Conservation (phyloP, 2,113 vertebrate species). For the Bothrops jararaca region DNA sequence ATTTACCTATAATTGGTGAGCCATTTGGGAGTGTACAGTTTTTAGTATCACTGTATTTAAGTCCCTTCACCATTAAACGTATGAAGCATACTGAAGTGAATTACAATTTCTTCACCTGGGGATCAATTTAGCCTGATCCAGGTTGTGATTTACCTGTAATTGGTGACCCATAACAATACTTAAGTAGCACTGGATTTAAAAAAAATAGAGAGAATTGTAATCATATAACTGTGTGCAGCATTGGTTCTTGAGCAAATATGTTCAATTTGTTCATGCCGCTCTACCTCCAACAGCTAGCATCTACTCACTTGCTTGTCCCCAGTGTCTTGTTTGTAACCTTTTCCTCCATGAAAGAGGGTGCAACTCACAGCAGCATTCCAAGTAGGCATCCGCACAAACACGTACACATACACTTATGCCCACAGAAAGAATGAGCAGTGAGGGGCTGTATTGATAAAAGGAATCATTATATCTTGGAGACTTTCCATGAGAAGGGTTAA, state of each 20-base stretch:
- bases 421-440: background rate
- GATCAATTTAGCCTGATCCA: background rate
- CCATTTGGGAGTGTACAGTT: background rate
- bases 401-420: background rate
- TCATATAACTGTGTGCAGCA: background rate
- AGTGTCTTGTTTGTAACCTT: background rate
- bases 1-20: background rate
- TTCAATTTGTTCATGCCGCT: background rate
- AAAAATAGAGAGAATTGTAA: background rate
- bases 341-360: background rate
- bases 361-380: background rate
- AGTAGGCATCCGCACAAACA: background rate
- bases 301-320: background rate
- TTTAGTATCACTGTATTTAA: background rate
- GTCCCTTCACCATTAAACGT: background rate
- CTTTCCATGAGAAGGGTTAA: background rate
- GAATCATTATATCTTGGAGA: background rate
- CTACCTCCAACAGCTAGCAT: background rate
- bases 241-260: background rate
- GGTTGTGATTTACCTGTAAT: background rate
- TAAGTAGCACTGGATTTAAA: background rate
- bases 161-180: background rate
- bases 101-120: background rate
- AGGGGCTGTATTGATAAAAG: background rate
- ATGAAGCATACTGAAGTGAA: background rate